Conservation (phyloP, 1,140 invertebrate species). For the Heliothis subflexa region DNA sequence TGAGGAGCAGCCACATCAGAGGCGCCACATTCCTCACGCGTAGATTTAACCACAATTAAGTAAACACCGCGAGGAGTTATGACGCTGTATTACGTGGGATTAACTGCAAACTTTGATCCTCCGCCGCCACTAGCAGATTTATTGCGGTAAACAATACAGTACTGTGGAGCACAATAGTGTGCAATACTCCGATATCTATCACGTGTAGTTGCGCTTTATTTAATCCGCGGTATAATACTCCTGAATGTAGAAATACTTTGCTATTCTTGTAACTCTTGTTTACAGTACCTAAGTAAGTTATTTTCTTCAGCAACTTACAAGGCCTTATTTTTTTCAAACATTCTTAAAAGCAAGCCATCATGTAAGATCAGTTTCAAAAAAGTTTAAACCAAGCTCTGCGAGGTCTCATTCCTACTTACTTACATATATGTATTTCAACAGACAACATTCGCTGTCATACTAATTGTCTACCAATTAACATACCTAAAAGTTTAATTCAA, state of each 20-base stretch:
- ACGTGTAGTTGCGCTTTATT: background rate
- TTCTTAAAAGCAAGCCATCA: too few relatives aligned
- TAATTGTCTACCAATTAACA: background rate
- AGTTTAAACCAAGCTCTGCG: too few relatives aligned
- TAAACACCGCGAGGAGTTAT: background rate
- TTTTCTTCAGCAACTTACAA: too few relatives aligned
- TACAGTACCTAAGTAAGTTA: too few relatives aligned
- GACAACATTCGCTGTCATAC: background rate
- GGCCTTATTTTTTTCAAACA: too few relatives aligned
- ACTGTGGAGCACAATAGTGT: background rate
- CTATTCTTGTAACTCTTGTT: too few relatives aligned
- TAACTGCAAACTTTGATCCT: constrained; percentile 12
- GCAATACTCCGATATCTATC: background rate
- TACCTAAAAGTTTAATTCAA: background rate
- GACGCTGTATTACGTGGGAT: background rate
- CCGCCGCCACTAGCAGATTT: background rate
- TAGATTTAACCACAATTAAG: background rate
- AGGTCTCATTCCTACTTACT: too few relatives aligned
- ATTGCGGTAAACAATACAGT: constrained; percentile 16
- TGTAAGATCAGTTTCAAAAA: too few relatives aligned
- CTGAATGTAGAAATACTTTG: too few relatives aligned
- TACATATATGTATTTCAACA: background rate
- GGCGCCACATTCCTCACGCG: background rate
- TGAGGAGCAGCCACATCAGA: background rate
- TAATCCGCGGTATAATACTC: background rate